Percentiles rank a stretch among this genome's conserved stretches.
phyloP scores from a whole-genome alignment of 2,797 vertebrate genomes.

The Vultur gryphus region DNA sequence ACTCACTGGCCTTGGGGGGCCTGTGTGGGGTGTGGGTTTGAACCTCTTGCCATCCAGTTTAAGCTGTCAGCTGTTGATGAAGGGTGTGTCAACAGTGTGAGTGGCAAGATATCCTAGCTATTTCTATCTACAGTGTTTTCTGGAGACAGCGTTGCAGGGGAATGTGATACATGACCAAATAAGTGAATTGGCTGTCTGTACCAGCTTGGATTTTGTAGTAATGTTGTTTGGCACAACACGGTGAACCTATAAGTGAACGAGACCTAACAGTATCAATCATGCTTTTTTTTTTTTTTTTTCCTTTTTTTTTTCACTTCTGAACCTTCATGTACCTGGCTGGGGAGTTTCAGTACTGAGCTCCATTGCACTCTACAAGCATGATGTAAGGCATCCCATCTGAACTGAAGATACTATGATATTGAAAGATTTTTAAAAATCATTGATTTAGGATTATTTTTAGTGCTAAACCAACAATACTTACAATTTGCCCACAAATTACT shows the following conservation, averaged over 20 bases:
- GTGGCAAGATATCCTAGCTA: neutral
- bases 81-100: accelerated
- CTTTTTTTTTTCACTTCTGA: neutral
- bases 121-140: neutral
- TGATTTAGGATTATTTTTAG: neutral
- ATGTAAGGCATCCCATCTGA: neutral
- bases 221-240: neutral
- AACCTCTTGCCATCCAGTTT: neutral
- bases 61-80: neutral
- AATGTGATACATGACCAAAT: neutral
- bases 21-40: neutral
- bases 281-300: no score
- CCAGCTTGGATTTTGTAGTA: neutral
- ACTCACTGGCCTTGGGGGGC: neutral
- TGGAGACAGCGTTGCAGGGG: neutral
- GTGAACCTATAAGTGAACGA: neutral
- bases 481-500: neutral
- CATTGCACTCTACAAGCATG: neutral
- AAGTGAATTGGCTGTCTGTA: neutral
- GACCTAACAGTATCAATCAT: neutral
- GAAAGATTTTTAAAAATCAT: neutral
- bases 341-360: neutral
- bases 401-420: neutral
- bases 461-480: neutral
- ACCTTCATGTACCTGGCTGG: neutral